A percentile compares a stretch with the other conserved stretches of the same genome.
These are phyloP conservation scores for Tragopan temminckii DNA, from an alignment of 2,797 vertebrate genomes.

Conservation along the genomic window DNA sequence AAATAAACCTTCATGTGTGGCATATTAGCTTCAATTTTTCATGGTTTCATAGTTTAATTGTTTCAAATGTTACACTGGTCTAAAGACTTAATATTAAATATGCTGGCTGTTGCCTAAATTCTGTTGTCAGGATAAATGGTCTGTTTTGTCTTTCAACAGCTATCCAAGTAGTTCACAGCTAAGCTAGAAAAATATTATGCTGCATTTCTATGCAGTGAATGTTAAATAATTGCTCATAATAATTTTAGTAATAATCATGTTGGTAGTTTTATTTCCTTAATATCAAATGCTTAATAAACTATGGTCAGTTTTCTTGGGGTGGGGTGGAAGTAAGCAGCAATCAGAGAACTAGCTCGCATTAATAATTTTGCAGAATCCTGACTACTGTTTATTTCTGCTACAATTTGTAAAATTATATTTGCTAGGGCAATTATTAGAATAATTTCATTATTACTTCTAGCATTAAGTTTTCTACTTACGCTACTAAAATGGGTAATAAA, in stretches of 20 bases:
- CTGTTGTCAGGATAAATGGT: constrained; percentile 51
- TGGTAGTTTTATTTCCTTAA: constrained; percentile 23
- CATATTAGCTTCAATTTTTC: constrained; percentile 61
- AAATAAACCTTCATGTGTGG: constrained; percentile 66
- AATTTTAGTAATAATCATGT: background rate
- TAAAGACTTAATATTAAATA: constrained; percentile 70
- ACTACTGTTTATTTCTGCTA: constrained; percentile 1
- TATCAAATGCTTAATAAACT: constrained; percentile 23
- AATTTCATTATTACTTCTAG: background rate
- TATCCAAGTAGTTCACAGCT: constrained; percentile 28
- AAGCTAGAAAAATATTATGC: constrained; percentile 40
- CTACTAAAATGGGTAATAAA: background rate
- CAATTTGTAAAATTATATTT: background rate
- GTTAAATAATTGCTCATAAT: constrained; percentile 46
- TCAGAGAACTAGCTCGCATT: background rate
- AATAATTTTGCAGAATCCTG: background rate
- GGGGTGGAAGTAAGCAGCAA: background rate
- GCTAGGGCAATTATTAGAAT: background rate
- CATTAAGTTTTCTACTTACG: background rate
- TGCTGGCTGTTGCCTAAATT: constrained; percentile 47
- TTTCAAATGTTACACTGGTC: constrained; percentile 66
- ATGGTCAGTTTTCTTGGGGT: background rate
- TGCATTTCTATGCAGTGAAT: constrained; percentile 12
- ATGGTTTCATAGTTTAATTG: constrained; percentile 72
- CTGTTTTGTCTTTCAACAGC: constrained; percentile 45